Evolutionary conservation across 2,888 invertebrate species (phyloP).

Genomic region (Ochropacha duplaris): DNA sequence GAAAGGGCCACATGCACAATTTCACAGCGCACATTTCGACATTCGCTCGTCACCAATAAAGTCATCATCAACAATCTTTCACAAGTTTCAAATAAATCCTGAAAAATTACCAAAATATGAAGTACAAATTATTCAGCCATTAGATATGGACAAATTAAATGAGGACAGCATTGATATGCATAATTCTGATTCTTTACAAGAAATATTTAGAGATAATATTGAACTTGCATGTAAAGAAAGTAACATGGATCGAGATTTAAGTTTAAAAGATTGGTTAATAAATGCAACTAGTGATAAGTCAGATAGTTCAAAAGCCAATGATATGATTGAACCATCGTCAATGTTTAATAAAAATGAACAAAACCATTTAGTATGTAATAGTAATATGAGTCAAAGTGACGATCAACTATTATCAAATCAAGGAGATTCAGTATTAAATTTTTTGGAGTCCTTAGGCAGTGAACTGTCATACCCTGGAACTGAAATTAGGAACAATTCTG

Average conservation of each 20-base stretch:
- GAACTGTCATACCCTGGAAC: constrained; percentile 68
- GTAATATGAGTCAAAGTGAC: constrained; percentile 6
- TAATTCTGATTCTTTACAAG: constrained; percentile 36
- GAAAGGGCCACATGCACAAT: constrained; percentile 51
- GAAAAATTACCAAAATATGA: constrained; percentile 65
- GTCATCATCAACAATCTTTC: constrained; percentile 65
- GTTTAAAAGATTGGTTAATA: constrained; percentile 59
- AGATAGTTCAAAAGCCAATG: constrained; percentile 56
- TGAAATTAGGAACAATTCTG: constrained; percentile 67
- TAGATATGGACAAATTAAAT: constrained; percentile 40
- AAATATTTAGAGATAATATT: constrained; percentile 54
- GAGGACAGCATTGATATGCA: constrained; percentile 10
- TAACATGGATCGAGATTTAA: constrained; percentile 41
- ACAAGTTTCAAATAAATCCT: constrained; percentile 71
- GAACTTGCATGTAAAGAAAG: constrained; percentile 50
- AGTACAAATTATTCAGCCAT: constrained; percentile 59
- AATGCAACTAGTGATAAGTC: constrained; percentile 51
- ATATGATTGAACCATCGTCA: constrained; percentile 57
- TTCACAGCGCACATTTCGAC: constrained; percentile 74
- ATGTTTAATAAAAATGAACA: constrained; percentile 51
- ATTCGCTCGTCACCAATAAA: constrained; percentile 76
- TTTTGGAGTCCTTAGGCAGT: constrained; percentile 67
- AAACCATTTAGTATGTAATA: constrained; percentile 21
- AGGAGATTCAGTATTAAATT: constrained; percentile 69
- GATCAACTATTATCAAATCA: constrained; percentile 36